phyloP scores from a whole-genome alignment of 35 echinoderm and acorn worm species.

The Patiria miniata region DNA sequence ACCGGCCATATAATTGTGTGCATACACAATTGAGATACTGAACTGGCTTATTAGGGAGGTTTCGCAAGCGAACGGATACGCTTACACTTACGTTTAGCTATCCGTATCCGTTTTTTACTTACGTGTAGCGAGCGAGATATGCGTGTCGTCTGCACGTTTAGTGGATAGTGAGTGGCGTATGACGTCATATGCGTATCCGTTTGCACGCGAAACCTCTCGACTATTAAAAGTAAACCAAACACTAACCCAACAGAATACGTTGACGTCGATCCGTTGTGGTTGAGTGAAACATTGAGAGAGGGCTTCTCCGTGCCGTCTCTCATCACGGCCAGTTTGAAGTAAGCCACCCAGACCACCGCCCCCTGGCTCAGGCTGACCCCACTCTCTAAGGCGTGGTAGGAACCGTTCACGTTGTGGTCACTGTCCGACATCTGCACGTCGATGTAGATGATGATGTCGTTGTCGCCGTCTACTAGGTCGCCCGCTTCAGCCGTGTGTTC shows the following conservation, averaged over 20 bases:
- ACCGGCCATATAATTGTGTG: no score
- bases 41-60: no score
- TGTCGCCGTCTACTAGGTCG: neutral
- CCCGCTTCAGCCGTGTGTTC: no score
- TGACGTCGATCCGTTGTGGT: neutral
- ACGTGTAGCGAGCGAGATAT: no score
- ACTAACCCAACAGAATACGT: conserved; percentile 20
- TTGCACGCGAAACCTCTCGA: neutral
- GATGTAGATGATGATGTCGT: conserved; percentile 48
- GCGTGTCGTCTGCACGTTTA: no score
- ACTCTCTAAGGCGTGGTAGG: neutral
- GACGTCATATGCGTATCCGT: no score
- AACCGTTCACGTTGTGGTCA: neutral
- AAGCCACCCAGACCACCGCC: conserved; percentile 45
- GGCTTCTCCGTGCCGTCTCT: conserved; percentile 26
- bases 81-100: no score
- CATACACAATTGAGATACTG: no score
- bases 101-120: no score
- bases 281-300: neutral
- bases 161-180: no score
- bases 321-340: neutral
- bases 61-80: no score
- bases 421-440: conserved; percentile 39
- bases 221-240: neutral
- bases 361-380: conserved; percentile 6